These are phyloP conservation scores for Epinephelus awoara DNA, from an alignment of 2,797 vertebrate species.

Conservation along the genomic window DNA sequence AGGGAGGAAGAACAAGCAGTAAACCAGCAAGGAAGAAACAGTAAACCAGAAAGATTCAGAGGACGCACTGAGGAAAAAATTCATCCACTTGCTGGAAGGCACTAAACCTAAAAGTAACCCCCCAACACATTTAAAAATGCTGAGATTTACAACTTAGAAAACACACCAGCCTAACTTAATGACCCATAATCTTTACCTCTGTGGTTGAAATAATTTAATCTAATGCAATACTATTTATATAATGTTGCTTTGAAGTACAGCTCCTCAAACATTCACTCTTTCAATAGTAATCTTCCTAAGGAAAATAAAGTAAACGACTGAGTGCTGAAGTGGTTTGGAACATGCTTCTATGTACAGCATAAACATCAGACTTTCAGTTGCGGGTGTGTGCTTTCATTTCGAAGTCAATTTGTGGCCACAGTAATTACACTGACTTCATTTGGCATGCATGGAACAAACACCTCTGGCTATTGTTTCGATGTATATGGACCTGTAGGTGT, in stretches of 20 bases:
- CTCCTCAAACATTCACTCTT: background rate
- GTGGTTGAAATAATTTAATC: background rate
- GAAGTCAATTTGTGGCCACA: conserved; percentile 23
- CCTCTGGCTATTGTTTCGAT: conserved; percentile 25
- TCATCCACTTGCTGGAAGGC: background rate
- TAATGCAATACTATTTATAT: background rate
- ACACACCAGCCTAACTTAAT: background rate
- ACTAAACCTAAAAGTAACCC: background rate
- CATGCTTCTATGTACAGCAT: background rate
- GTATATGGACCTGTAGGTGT: conserved; percentile 1
- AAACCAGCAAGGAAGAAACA: conserved; percentile 20
- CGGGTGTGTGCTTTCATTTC: background rate
- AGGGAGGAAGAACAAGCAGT: conserved; percentile 36
- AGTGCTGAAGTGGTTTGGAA: no score
- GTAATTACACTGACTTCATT: conserved; percentile 33
- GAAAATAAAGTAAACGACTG: background rate
- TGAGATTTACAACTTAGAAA: background rate
- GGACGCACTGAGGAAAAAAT: conserved; percentile 1
- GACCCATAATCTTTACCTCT: background rate
- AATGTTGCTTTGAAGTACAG: background rate
- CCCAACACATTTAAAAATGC: background rate
- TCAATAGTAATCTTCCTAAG: background rate
- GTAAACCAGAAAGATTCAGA: conserved; percentile 11
- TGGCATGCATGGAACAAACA: conserved; percentile 28
- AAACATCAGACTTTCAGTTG: conserved; percentile 2